Base-by-base conservation (phyloP, 2,797 vertebrate species). In the Bryconaethiops microstoma region DNA sequence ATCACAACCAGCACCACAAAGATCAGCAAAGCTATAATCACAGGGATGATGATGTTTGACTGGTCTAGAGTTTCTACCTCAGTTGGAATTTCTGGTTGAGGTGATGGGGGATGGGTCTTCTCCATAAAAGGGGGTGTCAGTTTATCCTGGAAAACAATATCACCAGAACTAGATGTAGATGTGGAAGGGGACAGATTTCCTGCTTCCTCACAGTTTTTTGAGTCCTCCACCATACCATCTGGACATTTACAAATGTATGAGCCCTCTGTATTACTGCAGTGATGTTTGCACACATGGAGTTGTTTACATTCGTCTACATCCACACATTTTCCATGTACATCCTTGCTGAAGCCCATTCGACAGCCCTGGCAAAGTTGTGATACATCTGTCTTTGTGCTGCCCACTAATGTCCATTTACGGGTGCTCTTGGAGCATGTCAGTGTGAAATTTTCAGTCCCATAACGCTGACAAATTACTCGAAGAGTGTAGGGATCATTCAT, bases 1-100 rank as follows among this genome's bases (percentile, higher is more conserved):
- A 93, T 88, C 82, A 94, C 88, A 82, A 96, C 75, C 81, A 97
- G 81, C 63, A 96, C 81, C 75, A 95, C 23, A 79, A 97, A 87
- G 40, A 86, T 90, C 12, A 91, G 90, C 14, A 95, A 90, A 0
- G 92, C 94, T 8, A 94, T 86, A 65, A 95, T 85, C 55, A 94
- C 92, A 5, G 95, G 91, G 17, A 96, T 71, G 85, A 95, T 89
- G 67, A 95, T 85, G 12, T 88, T 84, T 65, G 8, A 78, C 35
- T 0, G n/a, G 19, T 48, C 39, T 23, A 14, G 75, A 35, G 23
- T 5, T 12, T 10, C 39, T 8, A 50, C 25, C 67, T 70, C 52
- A 39, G 45, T 59, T 4, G 2, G 70, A n/a, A 17, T 74, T 25
- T 69, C 40, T 35, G 65, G 35, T 17, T 55, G 59, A 69, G 60